Evolutionary conservation across 2,888 invertebrate species (phyloP).

Genomic region (Ferrisia virgata): DNA sequence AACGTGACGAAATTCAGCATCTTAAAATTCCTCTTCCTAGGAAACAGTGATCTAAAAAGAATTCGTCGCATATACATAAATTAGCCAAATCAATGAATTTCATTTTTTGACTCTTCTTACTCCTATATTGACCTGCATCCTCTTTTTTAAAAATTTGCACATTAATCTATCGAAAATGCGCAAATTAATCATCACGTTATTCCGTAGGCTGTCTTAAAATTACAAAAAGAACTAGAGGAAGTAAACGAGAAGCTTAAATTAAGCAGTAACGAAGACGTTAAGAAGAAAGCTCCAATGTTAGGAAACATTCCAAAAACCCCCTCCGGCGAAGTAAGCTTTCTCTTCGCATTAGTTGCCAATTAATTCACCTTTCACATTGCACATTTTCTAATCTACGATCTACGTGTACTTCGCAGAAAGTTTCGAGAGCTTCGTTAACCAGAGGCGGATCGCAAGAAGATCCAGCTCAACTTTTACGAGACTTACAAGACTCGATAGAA

Average conservation of each 20-base stretch:
- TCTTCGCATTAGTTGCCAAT: neutral
- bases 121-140: too few species aligned
- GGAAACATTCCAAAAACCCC: conserved; percentile 59
- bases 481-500: conserved; percentile 87
- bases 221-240: conserved; percentile 70
- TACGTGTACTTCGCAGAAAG: conserved; percentile 57
- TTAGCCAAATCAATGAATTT: neutral
- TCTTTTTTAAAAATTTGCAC: too few species aligned
- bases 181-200: conserved; percentile 6
- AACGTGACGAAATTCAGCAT: too few species aligned
- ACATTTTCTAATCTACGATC: neutral
- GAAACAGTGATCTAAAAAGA: too few species aligned
- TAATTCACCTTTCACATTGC: neutral
- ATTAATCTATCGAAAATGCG: too few species aligned
- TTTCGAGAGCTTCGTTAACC: conserved; percentile 71
- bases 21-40: too few species aligned
- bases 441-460: conserved; percentile 78
- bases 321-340: conserved; percentile 60
- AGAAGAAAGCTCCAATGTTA: conserved; percentile 62
- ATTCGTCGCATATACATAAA: neutral
- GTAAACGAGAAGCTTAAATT: conserved; percentile 60
- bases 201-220: conserved; percentile 56
- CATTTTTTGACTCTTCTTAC: too few species aligned
- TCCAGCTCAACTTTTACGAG: conserved; percentile 75
- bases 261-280: conserved; percentile 51